Evolutionary conservation across 2,888 invertebrate genomes (phyloP), one percentile per base, ranked within the genome.

Genomic region (Drosophila anomalata): DNA sequence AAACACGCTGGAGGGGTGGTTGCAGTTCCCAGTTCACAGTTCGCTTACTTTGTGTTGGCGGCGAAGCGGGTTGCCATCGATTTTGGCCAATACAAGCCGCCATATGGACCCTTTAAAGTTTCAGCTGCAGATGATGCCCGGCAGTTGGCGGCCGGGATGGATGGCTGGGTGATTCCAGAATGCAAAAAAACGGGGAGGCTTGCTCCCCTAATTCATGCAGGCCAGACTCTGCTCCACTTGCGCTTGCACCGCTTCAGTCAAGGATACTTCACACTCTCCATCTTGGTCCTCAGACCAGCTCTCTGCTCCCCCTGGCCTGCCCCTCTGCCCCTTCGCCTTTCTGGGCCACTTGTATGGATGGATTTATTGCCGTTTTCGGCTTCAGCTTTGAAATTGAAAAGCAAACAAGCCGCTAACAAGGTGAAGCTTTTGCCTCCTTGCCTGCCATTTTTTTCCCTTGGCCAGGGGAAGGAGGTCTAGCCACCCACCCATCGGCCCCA

Each of bases 331-430:
- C 33, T 46, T 59, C 67, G 46, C 66, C 9, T 72, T 73, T 46
- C 61, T 47, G 63, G 63, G 71, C 65, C 61, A 77, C 79, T 77
- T 82, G 79, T 79, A 77, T 73, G 73, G 78, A 57, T 56, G 84
- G 82, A 83, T 83, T 83, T 83, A 83, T 87, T 87, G 87, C 82
- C 82, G 76, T 83, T 83, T 87, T 83, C 75, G 85, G 73, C 87
- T 75, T 70, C 74, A 78, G 82, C 72, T 62, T 62, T 51, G 78
- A 83, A 83, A 83, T 83, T 83, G 82, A 83, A 87, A 87, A 84
- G 87, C 84, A 83, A 83, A 83, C 82, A 83, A 81, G 84, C 81
- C 81, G 87, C 82, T 87, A 83, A 83, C 82, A 83, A 83, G 87
- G 84, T 83, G 84, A 76, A 80, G 75, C 75, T 75, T 50, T 71